Conservation (phyloP, 2,797 vertebrate genomes). For the Hydrolagus colliei region DNA sequence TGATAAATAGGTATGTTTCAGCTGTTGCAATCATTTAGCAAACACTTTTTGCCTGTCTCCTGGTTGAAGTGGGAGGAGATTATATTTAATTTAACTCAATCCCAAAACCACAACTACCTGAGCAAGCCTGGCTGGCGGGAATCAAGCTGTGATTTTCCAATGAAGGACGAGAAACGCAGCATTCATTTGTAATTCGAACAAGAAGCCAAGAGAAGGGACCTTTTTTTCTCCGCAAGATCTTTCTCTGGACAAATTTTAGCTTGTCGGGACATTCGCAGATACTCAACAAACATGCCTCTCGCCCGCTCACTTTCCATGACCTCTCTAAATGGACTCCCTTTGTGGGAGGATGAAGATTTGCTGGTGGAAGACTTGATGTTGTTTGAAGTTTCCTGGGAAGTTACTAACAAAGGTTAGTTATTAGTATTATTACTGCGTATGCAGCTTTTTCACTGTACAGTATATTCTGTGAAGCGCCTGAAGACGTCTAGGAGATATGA, state of each 20-base stretch:
- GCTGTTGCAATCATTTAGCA: not conserved
- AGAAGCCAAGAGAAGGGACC: no score
- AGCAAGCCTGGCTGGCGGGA: not conserved
- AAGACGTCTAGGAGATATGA: no score
- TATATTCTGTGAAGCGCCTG: no score
- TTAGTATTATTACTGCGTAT: no score
- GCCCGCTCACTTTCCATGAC: slow-evolving; percentile 79
- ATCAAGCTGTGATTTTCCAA: no score
- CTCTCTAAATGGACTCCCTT: slow-evolving; percentile 77
- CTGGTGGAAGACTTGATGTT: slow-evolving; percentile 79
- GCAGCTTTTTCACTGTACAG: no score
- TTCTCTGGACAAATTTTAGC: no score
- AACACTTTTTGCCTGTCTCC: not conserved
- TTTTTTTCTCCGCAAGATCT: no score
- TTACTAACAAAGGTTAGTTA: slow-evolving; percentile 87
- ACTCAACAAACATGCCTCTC: slow-evolving; percentile 63
- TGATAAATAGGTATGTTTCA: not conserved
- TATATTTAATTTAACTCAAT: not conserved
- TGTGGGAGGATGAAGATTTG: slow-evolving; percentile 76
- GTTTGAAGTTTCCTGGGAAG: slow-evolving; percentile 93
- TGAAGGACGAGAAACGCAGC: not conserved
- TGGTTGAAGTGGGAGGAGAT: not conserved
- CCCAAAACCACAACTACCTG: no score
- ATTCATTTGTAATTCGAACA: no score
- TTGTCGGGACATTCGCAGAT: not conserved